Evolutionary conservation across 1,140 invertebrate genomes (phyloP).

Genomic region (Centruroides vittatus): DNA sequence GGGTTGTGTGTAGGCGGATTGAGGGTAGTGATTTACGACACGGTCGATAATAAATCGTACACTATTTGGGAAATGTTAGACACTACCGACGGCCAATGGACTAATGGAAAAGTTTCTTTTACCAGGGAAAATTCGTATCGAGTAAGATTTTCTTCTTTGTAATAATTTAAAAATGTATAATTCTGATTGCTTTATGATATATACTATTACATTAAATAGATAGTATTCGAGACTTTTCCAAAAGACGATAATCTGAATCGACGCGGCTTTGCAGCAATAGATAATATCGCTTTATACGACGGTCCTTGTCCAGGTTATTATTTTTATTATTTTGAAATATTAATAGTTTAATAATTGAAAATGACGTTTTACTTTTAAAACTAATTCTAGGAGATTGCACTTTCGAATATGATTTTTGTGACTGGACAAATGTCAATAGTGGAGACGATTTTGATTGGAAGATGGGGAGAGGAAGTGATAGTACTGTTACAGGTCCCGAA

Average conservation of each 20-base stretch:
- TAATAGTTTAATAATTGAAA: too few relatives aligned
- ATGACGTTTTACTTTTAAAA: neutral
- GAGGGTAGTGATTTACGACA: conserved; percentile 9
- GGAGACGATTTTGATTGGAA: conserved; percentile 49
- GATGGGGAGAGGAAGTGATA: conserved; percentile 44
- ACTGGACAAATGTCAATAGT: conserved; percentile 42
- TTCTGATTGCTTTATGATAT: too few relatives aligned
- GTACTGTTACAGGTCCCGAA: conserved; percentile 46
- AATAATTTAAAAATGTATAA: neutral
- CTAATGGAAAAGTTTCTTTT: conserved; percentile 6
- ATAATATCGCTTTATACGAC: conserved; percentile 6
- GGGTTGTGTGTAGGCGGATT: conserved; percentile 5
- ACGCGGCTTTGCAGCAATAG: conserved; percentile 10
- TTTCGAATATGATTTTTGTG: conserved; percentile 47
- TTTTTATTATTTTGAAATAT: neutral
- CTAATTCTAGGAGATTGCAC: conserved; percentile 36
- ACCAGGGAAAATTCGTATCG: conserved; percentile 10
- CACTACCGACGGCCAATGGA: conserved; percentile 12
- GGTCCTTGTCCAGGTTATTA: conserved; percentile 8
- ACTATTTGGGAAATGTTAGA: conserved; percentile 11
- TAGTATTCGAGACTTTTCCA: conserved; percentile 12
- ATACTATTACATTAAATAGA: neutral
- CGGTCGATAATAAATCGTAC: neutral
- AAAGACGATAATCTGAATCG: conserved; percentile 5
- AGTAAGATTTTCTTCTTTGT: neutral